Conservation (phyloP, 2,113 vertebrate species). For the Chloropsis hardwickii region DNA sequence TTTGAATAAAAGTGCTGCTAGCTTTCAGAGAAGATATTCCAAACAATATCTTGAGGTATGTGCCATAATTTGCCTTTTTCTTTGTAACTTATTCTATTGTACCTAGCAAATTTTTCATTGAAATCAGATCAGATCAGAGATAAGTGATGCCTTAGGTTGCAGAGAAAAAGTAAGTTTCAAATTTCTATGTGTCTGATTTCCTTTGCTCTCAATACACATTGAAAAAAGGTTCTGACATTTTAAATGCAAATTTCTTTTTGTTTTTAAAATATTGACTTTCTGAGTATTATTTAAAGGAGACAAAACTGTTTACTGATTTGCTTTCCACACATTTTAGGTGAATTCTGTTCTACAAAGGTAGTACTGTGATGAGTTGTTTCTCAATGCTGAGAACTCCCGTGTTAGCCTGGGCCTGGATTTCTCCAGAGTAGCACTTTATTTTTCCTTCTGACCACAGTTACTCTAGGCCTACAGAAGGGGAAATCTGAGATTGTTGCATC, state of each 20-base stretch:
- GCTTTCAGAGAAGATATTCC: neutral
- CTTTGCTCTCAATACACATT: neutral
- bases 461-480: neutral
- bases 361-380: neutral
- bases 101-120: neutral
- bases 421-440: neutral
- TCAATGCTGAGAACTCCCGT: neutral
- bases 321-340: neutral
- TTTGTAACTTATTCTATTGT: neutral
- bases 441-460: neutral
- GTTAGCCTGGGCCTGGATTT: neutral
- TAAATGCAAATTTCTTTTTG: neutral
- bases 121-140: neutral
- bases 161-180: neutral
- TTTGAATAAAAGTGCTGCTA: neutral
- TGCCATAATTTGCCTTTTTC: neutral
- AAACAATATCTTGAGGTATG: neutral
- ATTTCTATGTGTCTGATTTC: neutral
- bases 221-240: neutral
- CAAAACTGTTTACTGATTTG: neutral
- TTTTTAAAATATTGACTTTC: neutral
- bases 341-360: neutral
- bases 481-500: neutral
- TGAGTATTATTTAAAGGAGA: neutral
- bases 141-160: neutral